Evolutionary conservation across 2,797 vertebrate genomes (phyloP).

Genomic region (Cynopterus sphinx): DNA sequence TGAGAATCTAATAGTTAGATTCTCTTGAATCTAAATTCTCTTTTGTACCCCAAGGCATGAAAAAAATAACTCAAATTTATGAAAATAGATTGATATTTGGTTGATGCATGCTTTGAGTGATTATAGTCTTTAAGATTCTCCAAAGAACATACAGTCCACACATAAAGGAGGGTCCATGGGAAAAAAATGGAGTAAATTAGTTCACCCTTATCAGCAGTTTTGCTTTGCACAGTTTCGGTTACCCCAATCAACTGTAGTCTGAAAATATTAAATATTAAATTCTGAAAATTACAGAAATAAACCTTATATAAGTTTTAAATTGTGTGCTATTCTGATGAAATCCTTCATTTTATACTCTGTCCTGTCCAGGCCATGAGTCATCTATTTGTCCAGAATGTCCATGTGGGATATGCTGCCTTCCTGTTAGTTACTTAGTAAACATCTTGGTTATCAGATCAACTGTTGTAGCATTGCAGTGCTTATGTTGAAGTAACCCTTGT

Average conservation of each 20-base stretch:
- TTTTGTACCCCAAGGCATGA: not conserved
- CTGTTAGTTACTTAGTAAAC: not conserved
- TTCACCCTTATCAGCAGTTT: not conserved
- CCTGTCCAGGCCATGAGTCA: not conserved
- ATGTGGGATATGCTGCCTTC: not conserved
- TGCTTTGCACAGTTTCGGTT: not conserved
- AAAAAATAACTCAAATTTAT: conserved; percentile 67
- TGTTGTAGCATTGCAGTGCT: not conserved
- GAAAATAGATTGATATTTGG: conserved; percentile 51
- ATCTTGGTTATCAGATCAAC: not conserved
- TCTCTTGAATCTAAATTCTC: conserved; percentile 42
- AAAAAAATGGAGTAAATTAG: not conserved
- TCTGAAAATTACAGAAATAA: not conserved
- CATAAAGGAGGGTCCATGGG: not conserved
- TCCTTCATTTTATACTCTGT: too few relatives aligned
- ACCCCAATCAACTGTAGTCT: not conserved
- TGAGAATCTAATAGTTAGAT: not conserved
- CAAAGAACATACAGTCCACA: not conserved
- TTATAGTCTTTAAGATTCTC: conserved; percentile 32
- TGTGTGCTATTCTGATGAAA: not conserved
- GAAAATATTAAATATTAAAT: not conserved
- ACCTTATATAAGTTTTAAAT: not conserved
- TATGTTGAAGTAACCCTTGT: not conserved
- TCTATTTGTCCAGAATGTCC: not conserved
- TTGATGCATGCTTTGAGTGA: conserved; percentile 60